Percentiles rank a stretch among this genome's conserved stretches.
Conservation (phyloP, 2,888 invertebrate species). For the Halictus ligatus region DNA sequence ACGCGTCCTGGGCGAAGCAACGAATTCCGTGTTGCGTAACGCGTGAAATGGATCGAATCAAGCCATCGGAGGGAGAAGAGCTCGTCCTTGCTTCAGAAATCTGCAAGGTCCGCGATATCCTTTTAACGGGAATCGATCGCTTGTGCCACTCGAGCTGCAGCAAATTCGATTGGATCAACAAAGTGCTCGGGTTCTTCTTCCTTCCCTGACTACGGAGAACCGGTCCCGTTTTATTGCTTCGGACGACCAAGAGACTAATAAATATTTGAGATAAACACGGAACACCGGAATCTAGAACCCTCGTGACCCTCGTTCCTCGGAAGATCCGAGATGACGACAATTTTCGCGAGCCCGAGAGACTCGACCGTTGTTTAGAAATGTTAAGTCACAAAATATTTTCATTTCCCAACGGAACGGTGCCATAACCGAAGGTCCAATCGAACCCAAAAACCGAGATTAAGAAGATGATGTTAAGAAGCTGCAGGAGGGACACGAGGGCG, state of each 20-base stretch:
- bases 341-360: background rate
- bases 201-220: conserved; percentile 5
- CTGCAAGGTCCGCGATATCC: conserved; percentile 57
- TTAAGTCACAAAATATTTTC: background rate
- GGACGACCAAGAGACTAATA: conserved; percentile 5
- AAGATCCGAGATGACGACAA: background rate
- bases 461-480: no score
- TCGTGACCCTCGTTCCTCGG: background rate
- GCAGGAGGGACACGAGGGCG: background rate
- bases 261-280: conserved; percentile 32
- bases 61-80: conserved; percentile 1
- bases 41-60: background rate
- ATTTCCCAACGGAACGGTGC: no score
- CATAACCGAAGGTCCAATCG: background rate
- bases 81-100: conserved; percentile 47
- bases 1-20: background rate
- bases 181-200: conserved; percentile 31
- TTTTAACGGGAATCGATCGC: conserved; percentile 52
- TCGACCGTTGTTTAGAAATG: no score
- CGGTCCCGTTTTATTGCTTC: conserved; percentile 31
- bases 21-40: background rate
- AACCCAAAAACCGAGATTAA: no score
- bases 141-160: conserved; percentile 44
- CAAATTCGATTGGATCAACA: conserved; percentile 58
- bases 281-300: background rate